Base-by-base conservation (phyloP, 1,140 invertebrate species). In the Aphidius gifuensis region DNA sequence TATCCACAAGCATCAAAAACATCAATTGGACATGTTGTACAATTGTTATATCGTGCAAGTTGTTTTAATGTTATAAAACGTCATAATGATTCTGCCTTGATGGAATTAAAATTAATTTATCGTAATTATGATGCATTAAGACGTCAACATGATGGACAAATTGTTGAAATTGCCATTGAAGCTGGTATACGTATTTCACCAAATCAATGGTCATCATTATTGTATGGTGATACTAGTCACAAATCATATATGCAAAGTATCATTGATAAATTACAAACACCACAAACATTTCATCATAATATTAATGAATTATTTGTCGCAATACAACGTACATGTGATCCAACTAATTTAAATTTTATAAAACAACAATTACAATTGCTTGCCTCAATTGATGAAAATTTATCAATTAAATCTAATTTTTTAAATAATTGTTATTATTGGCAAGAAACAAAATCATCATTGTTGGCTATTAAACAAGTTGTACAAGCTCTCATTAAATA, bases 181-280 rank as follows among this genome's bases (percentile, higher is more conserved):
- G 95, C 96, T 16, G 97, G 97, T 9, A 82, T 32, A 32, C 23
- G 23, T 32, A 32, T 4, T 32, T 94, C 96, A 0, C 97, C 97
- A 0, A 97, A 99, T 74, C 96, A 99, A 74, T 99, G 97, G 97
- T 97, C 94, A 6, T 93, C 95, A 7, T 77, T 99, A 43, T 79
- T 99, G 2, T 99, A 99, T 76, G 97, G 97, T 2, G 97, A 99
- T 75, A 90, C 90, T 0, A 85, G 87, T 16, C 96, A 98, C 73
- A 98, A 98, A 77, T 96, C 94, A 21, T 95, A 98, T 74, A 99
- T 99, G 96, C 96, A 99, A 80, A 97, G 94, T 70, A 99, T 99
- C 62, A 97, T 99, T 71, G 90, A 93, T 69, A 93, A 96, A 83
- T 79, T 97, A 42, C 94, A 96, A 82, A 96, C 93, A 11, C 93